phyloP scores from a whole-genome alignment of 2,797 vertebrate genomes.

The Micromesistius poutassou region DNA sequence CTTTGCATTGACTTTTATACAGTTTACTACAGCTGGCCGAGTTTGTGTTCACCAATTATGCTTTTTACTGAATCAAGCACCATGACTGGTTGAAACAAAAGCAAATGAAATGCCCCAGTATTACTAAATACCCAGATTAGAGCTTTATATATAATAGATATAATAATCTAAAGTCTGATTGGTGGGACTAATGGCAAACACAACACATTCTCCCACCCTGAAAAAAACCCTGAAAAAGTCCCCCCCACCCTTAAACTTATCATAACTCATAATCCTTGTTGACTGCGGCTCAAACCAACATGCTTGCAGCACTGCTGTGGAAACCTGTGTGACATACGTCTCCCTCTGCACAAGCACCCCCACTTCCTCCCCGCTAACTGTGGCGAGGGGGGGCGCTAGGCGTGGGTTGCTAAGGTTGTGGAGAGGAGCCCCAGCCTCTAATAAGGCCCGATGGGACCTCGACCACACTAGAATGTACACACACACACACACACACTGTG shows the following conservation, averaged over 20 bases:
- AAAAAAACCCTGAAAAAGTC: not conserved
- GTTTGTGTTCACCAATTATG: not conserved
- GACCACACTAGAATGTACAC: constrained; percentile 55
- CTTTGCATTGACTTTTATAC: not conserved
- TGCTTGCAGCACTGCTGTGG: not conserved
- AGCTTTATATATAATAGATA: too few relatives aligned
- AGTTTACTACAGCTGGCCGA: not conserved
- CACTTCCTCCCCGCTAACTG: not conserved
- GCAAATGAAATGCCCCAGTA: not conserved
- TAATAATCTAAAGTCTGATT: not conserved
- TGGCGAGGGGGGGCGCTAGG: constrained; percentile 20
- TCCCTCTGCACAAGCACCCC: not conserved
- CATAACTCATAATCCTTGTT: not conserved
- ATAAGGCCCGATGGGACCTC: constrained; percentile 70
- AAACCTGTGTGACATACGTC: not conserved
- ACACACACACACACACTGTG: constrained; percentile 36
- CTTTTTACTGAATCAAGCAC: not conserved
- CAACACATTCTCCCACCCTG: not conserved
- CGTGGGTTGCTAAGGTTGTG: constrained; percentile 56
- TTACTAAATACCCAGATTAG: too few relatives aligned
- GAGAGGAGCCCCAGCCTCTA: constrained; percentile 60
- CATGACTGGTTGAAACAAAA: not conserved
- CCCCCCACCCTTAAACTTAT: not conserved
- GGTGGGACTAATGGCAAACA: not conserved
- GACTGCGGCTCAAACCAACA: not conserved